Conservation (phyloP, 2,888 invertebrate species). For the Lasioglossum lativentre region DNA sequence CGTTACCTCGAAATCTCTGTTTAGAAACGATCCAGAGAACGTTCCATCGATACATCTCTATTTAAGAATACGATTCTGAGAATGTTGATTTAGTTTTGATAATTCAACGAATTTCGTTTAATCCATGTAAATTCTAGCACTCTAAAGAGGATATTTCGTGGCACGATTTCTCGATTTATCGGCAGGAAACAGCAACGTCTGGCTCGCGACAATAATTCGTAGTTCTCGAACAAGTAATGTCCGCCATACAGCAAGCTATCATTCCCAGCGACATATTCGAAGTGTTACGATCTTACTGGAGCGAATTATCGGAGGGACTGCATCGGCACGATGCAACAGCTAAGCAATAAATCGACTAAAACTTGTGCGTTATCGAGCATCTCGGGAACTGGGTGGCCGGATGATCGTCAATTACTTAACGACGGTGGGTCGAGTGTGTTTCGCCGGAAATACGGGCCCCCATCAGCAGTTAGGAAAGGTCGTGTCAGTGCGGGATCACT, state of each 20-base stretch:
- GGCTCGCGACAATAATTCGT: background rate
- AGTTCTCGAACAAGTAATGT: background rate
- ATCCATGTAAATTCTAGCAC: background rate
- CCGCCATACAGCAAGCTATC: background rate
- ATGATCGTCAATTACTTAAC: conserved; percentile 50
- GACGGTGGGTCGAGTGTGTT: background rate
- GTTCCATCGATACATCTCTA: too few relatives aligned
- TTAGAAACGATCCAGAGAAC: too few relatives aligned
- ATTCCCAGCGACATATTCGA: background rate
- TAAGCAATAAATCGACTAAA: conserved; percentile 8
- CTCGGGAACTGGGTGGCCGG: background rate
- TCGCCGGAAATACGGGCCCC: conserved; percentile 34
- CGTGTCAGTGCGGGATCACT: conserved; percentile 46
- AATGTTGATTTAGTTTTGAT: too few relatives aligned
- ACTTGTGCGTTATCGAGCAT: conserved; percentile 33
- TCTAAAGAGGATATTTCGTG: background rate
- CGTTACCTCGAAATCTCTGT: too few relatives aligned
- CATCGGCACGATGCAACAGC: background rate
- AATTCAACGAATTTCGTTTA: too few relatives aligned
- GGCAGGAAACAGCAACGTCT: background rate
- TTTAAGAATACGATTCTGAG: too few relatives aligned
- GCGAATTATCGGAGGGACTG: background rate
- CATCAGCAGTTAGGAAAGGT: conserved; percentile 54
- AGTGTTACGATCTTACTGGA: background rate
- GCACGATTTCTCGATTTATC: background rate